Percentiles rank a stretch among this genome's conserved stretches.
Conservation (phyloP, 2,113 vertebrate species). For the Zeus faber region DNA sequence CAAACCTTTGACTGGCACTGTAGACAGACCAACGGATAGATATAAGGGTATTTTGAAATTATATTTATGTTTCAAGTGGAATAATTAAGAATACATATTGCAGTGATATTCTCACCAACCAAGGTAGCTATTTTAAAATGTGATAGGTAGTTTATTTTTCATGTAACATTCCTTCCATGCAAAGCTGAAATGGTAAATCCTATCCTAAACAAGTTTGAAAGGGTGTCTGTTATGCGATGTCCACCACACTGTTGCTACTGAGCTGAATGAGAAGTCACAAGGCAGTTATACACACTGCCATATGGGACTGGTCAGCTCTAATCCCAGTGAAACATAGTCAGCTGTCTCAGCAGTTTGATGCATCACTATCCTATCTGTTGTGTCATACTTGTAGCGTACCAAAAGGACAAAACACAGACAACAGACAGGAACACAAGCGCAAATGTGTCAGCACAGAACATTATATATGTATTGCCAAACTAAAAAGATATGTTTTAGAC, state of each 20-base stretch:
- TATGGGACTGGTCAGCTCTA: slow-evolving; percentile 26
- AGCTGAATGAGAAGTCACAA: slow-evolving; percentile 27
- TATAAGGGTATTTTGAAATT: too few relatives aligned
- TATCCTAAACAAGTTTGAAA: not conserved
- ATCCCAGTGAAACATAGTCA: slow-evolving; percentile 29
- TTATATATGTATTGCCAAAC: too few relatives aligned
- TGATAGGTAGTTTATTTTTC: too few relatives aligned
- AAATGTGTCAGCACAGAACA: too few relatives aligned
- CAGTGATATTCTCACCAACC: too few relatives aligned
- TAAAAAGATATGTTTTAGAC: too few relatives aligned
- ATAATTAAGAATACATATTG: too few relatives aligned
- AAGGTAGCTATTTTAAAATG: too few relatives aligned
- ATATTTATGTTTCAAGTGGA: too few relatives aligned
- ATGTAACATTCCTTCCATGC: not conserved
- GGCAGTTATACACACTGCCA: slow-evolving; percentile 9
- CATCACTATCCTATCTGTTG: slow-evolving; percentile 36
- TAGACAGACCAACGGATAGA: too few relatives aligned
- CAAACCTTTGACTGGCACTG: too few relatives aligned
- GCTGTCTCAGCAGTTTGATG: slow-evolving; percentile 47
- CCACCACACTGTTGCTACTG: not conserved
- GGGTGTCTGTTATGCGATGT: slow-evolving; percentile 2
- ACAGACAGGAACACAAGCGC: slow-evolving; percentile 12
- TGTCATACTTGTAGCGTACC: slow-evolving; percentile 19
- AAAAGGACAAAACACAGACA: slow-evolving; percentile 18
- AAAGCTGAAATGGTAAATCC: not conserved